phyloP scores from a whole-genome alignment of 1,140 invertebrate species.

The Ericerus pela region DNA sequence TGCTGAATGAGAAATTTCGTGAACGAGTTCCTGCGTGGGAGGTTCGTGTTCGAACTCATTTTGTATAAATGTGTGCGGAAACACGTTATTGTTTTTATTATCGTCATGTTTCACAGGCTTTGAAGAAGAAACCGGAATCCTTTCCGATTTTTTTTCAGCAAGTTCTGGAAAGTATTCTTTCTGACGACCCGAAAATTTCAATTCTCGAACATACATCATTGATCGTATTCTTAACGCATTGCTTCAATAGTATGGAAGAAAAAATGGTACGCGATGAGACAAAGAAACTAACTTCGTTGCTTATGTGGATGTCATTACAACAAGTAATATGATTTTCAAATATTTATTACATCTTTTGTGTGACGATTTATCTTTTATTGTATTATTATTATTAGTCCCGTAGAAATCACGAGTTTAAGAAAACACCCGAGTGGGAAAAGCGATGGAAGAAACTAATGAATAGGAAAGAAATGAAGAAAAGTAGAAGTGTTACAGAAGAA shows the following conservation, averaged over 20 bases:
- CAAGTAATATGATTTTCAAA: conserved; percentile 35
- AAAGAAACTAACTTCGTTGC: conserved; percentile 77
- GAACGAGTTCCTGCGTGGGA: conserved; percentile 95
- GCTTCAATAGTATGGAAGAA: conserved; percentile 94
- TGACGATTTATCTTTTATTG: neutral
- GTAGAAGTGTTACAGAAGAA: conserved; percentile 41
- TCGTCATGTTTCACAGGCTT: conserved; percentile 38
- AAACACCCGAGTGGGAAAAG: conserved; percentile 77
- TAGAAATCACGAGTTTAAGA: conserved; percentile 69
- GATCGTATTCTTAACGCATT: conserved; percentile 85
- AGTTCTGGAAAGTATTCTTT: conserved; percentile 55
- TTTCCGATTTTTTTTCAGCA: conserved; percentile 79
- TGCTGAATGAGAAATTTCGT: conserved; percentile 97
- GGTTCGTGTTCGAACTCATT: conserved; percentile 32
- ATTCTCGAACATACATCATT: conserved; percentile 74
- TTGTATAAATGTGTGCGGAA: neutral
- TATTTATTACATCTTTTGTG: conserved; percentile 16
- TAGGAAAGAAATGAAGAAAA: conserved; percentile 78
- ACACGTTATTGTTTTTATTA: conserved; percentile 4
- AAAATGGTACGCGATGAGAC: conserved; percentile 82
- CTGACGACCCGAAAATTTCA: conserved; percentile 36
- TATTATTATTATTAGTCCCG: conserved; percentile 37
- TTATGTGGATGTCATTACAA: conserved; percentile 86
- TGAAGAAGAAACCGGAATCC: conserved; percentile 61
- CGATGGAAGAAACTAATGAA: conserved; percentile 81